Evolutionary conservation across 2,888 invertebrate species (phyloP).

Genomic region (Diaphora mendica): DNA sequence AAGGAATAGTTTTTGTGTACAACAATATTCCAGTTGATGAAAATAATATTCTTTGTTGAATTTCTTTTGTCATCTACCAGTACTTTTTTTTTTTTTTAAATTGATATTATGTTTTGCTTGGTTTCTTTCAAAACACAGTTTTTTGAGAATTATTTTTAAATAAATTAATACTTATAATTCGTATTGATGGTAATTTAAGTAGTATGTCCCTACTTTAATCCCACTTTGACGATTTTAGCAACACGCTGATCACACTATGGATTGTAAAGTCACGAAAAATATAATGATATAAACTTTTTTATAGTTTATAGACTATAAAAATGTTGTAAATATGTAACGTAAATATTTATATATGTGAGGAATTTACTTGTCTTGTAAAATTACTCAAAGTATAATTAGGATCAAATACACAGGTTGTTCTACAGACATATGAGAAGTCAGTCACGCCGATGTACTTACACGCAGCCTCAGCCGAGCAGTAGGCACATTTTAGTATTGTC

Average conservation of each 20-base stretch:
- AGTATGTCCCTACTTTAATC: not conserved
- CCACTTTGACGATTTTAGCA: not conserved
- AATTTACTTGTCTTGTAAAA: not conserved
- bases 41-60: too few relatives aligned
- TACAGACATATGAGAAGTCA: not conserved
- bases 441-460: not conserved
- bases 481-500: slow-evolving; percentile 17
- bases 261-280: not conserved
- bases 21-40: too few relatives aligned
- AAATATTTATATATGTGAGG: too few relatives aligned
- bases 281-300: not conserved
- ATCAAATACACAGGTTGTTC: not conserved
- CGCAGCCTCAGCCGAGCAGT: slow-evolving; percentile 4
- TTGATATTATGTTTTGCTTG: too few relatives aligned
- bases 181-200: too few relatives aligned
- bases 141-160: too few relatives aligned
- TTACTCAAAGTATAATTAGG: not conserved
- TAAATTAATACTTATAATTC: too few relatives aligned
- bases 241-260: not conserved
- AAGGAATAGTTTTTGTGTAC: not conserved
- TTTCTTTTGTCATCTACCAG: too few relatives aligned
- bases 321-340: not conserved
- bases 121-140: too few relatives aligned
- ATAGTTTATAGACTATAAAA: too few relatives aligned
- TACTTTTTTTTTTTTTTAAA: too few relatives aligned